Percentiles rank a stretch among this genome's conserved stretches.
Conservation (phyloP, 1,140 invertebrate genomes). For the Drosophila watanabei region DNA sequence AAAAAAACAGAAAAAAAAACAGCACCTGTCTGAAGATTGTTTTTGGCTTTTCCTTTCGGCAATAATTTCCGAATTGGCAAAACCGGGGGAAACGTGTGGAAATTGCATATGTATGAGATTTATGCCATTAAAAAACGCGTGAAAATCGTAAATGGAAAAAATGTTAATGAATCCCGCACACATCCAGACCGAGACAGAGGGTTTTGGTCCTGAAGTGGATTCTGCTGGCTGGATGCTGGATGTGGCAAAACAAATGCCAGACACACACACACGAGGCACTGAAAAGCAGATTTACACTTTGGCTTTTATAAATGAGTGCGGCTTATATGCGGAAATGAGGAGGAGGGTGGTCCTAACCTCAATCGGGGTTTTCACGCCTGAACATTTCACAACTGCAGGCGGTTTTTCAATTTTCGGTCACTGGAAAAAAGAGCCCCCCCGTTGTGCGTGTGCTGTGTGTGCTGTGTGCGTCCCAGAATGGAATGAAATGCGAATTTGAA, state of each 20-base stretch:
- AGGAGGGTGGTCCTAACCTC: constrained; percentile 51
- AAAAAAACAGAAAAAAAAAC: constrained; percentile 13
- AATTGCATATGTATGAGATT: constrained; percentile 84
- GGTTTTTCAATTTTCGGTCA: constrained; percentile 81
- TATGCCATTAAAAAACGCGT: constrained; percentile 78
- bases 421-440: constrained; percentile 57
- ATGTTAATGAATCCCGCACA: constrained; percentile 74
- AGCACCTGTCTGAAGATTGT: constrained; percentile 65
- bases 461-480: constrained; percentile 66
- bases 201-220: constrained; percentile 25
- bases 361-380: constrained; percentile 80
- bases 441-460: constrained; percentile 29
- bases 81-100: constrained; percentile 30
- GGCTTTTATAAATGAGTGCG: constrained; percentile 70
- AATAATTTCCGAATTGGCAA: constrained; percentile 82
- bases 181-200: constrained; percentile 29
- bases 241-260: constrained; percentile 51
- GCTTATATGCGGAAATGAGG: constrained; percentile 28
- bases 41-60: constrained; percentile 44
- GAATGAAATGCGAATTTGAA: constrained; percentile 76
- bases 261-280: constrained; percentile 30
- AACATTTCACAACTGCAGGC: constrained; percentile 84
- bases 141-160: constrained; percentile 79
- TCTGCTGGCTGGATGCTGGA: neutral
- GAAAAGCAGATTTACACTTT: constrained; percentile 75